A percentile compares a stretch with the other conserved stretches of the same genome.
Evolutionary conservation across 2,888 invertebrate species (phyloP).

Genomic region (Phaonia tiefii): DNA sequence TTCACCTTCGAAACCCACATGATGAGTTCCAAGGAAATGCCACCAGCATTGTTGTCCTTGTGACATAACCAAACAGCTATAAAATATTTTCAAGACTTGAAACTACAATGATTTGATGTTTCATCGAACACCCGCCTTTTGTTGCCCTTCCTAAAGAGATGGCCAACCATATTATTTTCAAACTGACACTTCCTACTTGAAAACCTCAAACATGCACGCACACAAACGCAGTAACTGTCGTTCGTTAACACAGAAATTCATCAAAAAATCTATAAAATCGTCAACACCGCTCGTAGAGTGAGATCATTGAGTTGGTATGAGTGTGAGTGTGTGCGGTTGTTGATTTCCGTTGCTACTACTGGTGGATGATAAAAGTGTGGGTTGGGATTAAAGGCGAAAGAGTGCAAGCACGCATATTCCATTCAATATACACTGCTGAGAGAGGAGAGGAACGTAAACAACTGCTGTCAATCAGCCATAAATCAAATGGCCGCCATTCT

Average conservation of each 20-base stretch:
- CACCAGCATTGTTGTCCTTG: background rate
- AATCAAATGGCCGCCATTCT: constrained; percentile 65
- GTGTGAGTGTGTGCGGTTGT: background rate
- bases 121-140: constrained; percentile 55
- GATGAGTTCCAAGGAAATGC: background rate
- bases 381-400: constrained; percentile 24
- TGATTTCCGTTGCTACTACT: constrained; percentile 4
- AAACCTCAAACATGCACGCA: constrained; percentile 46
- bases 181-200: constrained; percentile 53
- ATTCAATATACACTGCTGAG: background rate
- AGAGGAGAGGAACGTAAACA: constrained; percentile 33
- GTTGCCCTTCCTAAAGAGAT: background rate
- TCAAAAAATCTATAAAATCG: constrained; percentile 48
- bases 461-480: constrained; percentile 64
- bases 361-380: constrained; percentile 27
- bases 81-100: constrained; percentile 33
- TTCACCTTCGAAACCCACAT: constrained; percentile 1
- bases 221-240: background rate
- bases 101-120: constrained; percentile 19
- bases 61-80: constrained; percentile 42
- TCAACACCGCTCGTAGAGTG: constrained; percentile 12
- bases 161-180: constrained; percentile 59
- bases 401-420: constrained; percentile 2
- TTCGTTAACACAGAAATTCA: constrained; percentile 47
- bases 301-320: background rate